Evolutionary conservation across 2,113 vertebrate species (phyloP).

Genomic region (Chelonoidis abingdonii): DNA sequence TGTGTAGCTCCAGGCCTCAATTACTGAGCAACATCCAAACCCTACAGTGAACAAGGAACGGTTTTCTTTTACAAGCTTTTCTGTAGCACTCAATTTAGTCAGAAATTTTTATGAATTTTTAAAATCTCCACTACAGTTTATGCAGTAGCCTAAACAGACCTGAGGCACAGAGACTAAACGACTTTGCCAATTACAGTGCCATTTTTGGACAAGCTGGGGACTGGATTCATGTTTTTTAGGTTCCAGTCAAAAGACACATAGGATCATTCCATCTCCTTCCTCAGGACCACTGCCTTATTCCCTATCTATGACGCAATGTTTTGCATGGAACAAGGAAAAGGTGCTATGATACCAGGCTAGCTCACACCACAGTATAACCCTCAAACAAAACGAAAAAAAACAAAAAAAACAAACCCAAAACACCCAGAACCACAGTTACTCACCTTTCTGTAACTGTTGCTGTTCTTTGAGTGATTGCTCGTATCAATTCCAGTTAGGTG

Average conservation of each 20-base stretch:
- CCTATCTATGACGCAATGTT: background rate
- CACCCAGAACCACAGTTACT: too few species aligned
- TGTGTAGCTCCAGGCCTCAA: too few species aligned
- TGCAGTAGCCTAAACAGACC: background rate
- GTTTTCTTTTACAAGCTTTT: background rate
- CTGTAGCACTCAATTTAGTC: background rate
- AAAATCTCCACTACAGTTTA: background rate
- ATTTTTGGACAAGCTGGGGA: background rate
- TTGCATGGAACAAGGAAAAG: background rate
- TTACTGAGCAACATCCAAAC: fast-evolving
- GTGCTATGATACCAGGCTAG: background rate
- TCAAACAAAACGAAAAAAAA: background rate
- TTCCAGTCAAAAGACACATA: background rate
- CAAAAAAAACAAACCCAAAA: too few species aligned
- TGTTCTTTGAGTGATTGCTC: too few species aligned
- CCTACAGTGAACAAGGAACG: fast-evolving
- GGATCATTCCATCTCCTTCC: background rate
- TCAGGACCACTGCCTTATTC: background rate
- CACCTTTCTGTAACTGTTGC: too few species aligned
- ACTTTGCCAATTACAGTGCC: background rate
- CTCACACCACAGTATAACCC: background rate
- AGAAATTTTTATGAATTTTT: background rate
- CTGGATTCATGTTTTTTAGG: background rate
- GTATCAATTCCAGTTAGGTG: too few species aligned
- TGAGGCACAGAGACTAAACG: background rate